phyloP scores from a whole-genome alignment of 2,113 vertebrate genomes.

The Rallus limicola region DNA sequence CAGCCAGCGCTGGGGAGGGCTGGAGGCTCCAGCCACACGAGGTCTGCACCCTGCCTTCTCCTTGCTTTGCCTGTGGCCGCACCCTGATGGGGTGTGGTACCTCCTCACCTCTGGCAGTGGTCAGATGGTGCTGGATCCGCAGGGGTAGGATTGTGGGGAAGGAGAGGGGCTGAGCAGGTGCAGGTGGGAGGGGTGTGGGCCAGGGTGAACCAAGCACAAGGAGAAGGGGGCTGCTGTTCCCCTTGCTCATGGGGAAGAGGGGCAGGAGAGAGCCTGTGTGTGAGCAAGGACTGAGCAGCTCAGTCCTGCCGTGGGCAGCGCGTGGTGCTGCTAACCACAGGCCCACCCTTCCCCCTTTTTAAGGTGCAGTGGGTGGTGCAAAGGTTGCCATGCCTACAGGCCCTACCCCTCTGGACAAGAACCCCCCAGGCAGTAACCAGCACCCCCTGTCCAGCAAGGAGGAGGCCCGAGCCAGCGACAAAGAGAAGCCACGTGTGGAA shows the following conservation, averaged over 20 bases:
- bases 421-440: slow-evolving; percentile 89
- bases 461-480: slow-evolving; percentile 87
- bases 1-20: slow-evolving; percentile 95
- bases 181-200: not conserved
- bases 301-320: not conserved
- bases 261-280: not conserved
- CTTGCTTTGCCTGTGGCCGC: not conserved
- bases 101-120: not conserved
- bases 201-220: not conserved
- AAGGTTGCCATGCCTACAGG: slow-evolving; percentile 96
- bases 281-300: not conserved
- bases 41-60: slow-evolving; percentile 89
- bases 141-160: not conserved
- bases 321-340: slow-evolving; percentile 88
- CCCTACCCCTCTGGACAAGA: slow-evolving; percentile 89
- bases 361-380: slow-evolving; percentile 99
- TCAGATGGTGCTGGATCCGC: not conserved
- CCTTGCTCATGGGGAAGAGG: not conserved
- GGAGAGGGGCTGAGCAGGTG: not conserved
- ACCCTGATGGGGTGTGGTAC: not conserved
- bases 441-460: slow-evolving; percentile 89
- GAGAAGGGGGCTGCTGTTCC: not conserved
- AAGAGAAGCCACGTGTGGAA: slow-evolving; percentile 86
- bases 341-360: slow-evolving; percentile 89
- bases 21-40: slow-evolving; percentile 95